phyloP scores from a whole-genome alignment of 2,797 vertebrate species.

The Bovichtus diacanthus region DNA sequence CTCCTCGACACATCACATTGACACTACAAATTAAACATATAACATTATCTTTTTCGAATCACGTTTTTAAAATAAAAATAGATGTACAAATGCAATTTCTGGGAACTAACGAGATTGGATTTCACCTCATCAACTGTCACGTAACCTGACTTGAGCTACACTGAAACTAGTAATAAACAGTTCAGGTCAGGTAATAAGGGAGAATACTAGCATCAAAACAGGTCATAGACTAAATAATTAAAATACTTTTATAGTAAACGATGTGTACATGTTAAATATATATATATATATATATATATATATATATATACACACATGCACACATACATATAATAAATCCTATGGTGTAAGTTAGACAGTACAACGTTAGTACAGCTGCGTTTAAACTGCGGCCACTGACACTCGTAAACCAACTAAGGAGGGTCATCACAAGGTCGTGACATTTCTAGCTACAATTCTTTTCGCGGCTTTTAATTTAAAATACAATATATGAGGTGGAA shows the following conservation, averaged over 20 bases:
- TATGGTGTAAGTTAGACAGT: too few species aligned
- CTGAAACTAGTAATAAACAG: too few species aligned
- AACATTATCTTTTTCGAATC: background rate
- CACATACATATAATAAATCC: rapidly evolving
- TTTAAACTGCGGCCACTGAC: conserved; percentile 43
- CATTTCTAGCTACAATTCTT: background rate
- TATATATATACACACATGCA: too few species aligned
- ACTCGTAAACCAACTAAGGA: conserved; percentile 35
- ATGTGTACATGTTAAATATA: background rate
- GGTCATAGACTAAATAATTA: background rate
- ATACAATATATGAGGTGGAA: rapidly evolving
- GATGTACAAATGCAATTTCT: background rate
- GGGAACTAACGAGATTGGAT: background rate
- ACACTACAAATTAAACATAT: background rate
- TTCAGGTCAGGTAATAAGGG: background rate
- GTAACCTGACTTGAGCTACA: too few species aligned
- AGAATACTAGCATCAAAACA: background rate
- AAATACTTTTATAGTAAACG: background rate
- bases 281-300: too few species aligned
- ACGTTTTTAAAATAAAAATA: background rate
- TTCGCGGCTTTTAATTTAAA: conserved; percentile 5
- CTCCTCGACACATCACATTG: background rate
- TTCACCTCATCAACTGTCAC: background rate
- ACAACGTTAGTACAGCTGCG: conserved; percentile 26
- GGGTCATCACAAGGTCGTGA: conserved; percentile 83